Evolutionary conservation across 2,888 invertebrate genomes (phyloP).

Genomic region (Lissocephala sabroskyi): DNA sequence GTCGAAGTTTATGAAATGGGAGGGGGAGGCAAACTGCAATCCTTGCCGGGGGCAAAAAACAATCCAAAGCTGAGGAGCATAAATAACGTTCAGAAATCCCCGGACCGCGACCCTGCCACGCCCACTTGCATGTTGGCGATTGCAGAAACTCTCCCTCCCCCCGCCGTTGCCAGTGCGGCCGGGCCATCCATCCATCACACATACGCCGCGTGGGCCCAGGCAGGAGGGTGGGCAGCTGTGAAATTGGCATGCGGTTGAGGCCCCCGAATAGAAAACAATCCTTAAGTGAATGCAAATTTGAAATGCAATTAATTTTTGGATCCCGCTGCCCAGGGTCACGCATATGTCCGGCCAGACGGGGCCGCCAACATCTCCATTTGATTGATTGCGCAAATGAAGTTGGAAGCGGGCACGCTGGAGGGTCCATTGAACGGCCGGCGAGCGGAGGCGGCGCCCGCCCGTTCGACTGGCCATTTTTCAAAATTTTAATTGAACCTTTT

Average conservation of each 20-base stretch:
- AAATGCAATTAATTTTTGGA: conserved; percentile 38
- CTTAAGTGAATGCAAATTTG: conserved; percentile 34
- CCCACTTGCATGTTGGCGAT: too few species aligned
- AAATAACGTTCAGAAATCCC: conserved; percentile 41
- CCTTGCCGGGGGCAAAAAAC: conserved; percentile 5
- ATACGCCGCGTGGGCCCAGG: conserved; percentile 49
- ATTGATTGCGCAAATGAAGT: conserved; percentile 42
- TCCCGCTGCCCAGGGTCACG: conserved; percentile 26
- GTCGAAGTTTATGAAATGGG: conserved; percentile 41
- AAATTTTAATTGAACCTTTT: conserved; percentile 55
- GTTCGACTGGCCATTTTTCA: conserved; percentile 42
- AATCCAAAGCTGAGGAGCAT: conserved; percentile 42
- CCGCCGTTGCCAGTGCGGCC: conserved; percentile 3
- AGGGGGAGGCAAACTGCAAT: background rate
- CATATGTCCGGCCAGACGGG: conserved; percentile 11
- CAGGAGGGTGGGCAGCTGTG: background rate
- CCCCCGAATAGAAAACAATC: too few species aligned
- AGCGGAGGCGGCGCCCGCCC: conserved; percentile 4
- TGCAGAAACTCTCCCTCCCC: too few species aligned
- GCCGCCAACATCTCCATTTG: conserved; percentile 20
- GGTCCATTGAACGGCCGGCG: too few species aligned
- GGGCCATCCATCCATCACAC: conserved; percentile 54
- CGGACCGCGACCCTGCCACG: background rate
- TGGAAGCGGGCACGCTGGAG: conserved; percentile 15
- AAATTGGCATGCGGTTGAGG: conserved; percentile 20